Evolutionary conservation across 2,888 invertebrate species (phyloP), one percentile per base, ranked within the genome.

Genomic region (Habrosyne pyritoides): DNA sequence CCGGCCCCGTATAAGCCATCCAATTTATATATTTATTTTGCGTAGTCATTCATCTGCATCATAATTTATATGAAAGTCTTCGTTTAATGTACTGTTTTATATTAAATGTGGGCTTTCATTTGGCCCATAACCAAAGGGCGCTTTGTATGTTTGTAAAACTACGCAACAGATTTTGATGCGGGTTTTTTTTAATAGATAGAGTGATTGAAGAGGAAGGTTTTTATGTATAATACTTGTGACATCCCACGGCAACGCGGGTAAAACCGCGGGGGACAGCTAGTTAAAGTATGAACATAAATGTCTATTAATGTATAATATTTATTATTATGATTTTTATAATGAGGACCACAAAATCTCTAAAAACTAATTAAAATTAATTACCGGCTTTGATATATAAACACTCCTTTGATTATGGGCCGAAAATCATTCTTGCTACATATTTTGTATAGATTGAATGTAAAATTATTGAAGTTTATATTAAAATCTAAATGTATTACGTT

Each of bases 1-100:
- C 84, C 87, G 90, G 89, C 89, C 90, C 90, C 87, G 69, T 79
- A 66, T 68, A 63, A 78, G 76, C 75, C 77, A 63, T 73, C 66
- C 68, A 64, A 62, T 73, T 74, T 69, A 69, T 71, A 64, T 73
- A 61, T 67, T 61, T 65, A 61, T 62, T 71, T 36, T 49, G 53
- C 28, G 55, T 52, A 49, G 7, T 51, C 65, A 47, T 57, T 61
- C 12, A 51, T 56, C 21, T 21, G 42, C 21, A 30, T 10, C 22
- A n/a, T 47, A 26, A 21, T 46, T 42, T 63, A 59, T 48, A 5
- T n/a, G n/a, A 48, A 26, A 48, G 52, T 54, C 50, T 53, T n/a
- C 18, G 8, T 42, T 42, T 36, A 36, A 36, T 36, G n/a, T 4
- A 36, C n/a, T 36, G 1, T 36, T 14, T 36, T 2, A 36, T 36